Evolutionary conservation across 1,140 invertebrate genomes (phyloP).

Genomic region (Musca domestica): DNA sequence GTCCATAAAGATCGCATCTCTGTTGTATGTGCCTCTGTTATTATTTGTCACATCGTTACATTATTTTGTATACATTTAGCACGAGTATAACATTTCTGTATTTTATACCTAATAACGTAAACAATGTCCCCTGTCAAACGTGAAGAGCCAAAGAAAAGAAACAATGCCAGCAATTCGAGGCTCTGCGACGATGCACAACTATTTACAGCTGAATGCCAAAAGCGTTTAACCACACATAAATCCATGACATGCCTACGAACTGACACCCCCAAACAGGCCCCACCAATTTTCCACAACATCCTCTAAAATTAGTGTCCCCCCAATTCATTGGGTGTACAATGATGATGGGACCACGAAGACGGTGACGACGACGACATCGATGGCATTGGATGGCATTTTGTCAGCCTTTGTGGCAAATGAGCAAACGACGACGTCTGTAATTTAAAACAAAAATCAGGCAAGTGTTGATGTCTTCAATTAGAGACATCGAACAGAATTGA

Average conservation of each 20-base stretch:
- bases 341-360: no score
- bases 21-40: constrained; percentile 11
- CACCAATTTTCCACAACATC: constrained; percentile 13
- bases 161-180: neutral
- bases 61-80: constrained; percentile 12
- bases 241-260: neutral
- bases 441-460: neutral
- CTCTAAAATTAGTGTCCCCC: constrained; percentile 8
- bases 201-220: neutral
- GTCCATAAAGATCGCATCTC: constrained; percentile 1
- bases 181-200: no score
- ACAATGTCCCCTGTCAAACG: neutral
- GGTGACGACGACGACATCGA: no score
- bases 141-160: neutral
- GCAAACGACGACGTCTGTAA: neutral
- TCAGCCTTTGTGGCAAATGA: constrained; percentile 1
- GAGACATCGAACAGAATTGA: constrained; percentile 8
- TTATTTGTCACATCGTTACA: constrained; percentile 25
- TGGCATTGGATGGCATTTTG: constrained; percentile 6
- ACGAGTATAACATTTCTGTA: neutral
- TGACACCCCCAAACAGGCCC: neutral
- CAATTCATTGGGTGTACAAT: no score
- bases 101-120: constrained; percentile 14
- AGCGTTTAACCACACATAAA: constrained; percentile 7
- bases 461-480: constrained; percentile 26